Conservation (phyloP, 1,140 invertebrate species). For the Bombyx mandarina region DNA sequence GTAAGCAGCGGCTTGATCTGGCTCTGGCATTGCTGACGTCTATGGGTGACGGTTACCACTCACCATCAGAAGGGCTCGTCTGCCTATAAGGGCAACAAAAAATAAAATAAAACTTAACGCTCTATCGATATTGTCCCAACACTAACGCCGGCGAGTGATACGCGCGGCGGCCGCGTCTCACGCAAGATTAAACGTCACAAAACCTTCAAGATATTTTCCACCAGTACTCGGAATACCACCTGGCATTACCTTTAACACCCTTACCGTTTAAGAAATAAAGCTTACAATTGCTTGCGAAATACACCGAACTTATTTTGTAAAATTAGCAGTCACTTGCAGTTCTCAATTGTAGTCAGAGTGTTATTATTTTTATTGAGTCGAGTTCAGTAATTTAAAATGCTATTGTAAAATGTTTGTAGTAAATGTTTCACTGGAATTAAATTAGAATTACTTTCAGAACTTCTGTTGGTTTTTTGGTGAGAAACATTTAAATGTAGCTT, state of each 20-base stretch:
- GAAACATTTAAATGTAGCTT: too few relatives aligned
- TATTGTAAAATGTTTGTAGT: too few relatives aligned
- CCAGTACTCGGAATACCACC: constrained; percentile 24
- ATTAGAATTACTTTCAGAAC: too few relatives aligned
- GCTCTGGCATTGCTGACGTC: too few relatives aligned
- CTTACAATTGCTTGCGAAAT: constrained; percentile 11
- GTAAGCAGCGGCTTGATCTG: too few relatives aligned
- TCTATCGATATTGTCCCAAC: constrained; percentile 28
- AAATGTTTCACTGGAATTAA: too few relatives aligned
- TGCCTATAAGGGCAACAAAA: too few relatives aligned
- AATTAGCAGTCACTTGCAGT: constrained; percentile 45
- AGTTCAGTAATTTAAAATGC: too few relatives aligned
- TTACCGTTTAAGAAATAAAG: constrained; percentile 26
- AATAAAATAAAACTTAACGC: not conserved
- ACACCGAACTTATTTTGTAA: constrained; percentile 15
- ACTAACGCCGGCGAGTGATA: constrained; percentile 52
- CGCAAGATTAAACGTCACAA: constrained; percentile 68
- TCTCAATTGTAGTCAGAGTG: constrained; percentile 35
- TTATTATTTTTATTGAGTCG: constrained; percentile 19
- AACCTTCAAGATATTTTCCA: constrained; percentile 58
- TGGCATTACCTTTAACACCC: constrained; percentile 16
- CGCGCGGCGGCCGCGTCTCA: constrained; percentile 50
- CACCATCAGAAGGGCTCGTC: too few relatives aligned
- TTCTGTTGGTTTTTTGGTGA: too few relatives aligned
- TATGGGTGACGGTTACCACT: too few relatives aligned